Evolutionary conservation across 30 jellyfish, hydroid and myxozoan genomes (phyloP), one percentile per base, ranked within the genome.

Genomic region (Aurelia sp.): DNA sequence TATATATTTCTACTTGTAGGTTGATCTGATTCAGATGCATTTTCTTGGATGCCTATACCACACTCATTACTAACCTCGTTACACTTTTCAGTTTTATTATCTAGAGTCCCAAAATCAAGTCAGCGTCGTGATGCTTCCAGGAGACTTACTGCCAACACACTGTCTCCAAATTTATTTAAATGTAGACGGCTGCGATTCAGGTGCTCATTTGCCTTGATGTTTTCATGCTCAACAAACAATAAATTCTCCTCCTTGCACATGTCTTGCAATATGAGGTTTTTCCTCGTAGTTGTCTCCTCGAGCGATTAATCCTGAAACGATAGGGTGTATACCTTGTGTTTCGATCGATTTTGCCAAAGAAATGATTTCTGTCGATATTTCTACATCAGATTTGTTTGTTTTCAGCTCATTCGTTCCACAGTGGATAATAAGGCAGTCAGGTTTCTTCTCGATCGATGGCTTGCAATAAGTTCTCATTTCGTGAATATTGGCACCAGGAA

Each of bases 211-310:
- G 68, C 83, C 67, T 72, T 72, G 6, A 72, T 72, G 83, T 72
- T 72, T 40, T 48, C 83, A 72, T 72, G 83, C 68, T 72, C 83
- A 72, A 72, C 83, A 38, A 72, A 48, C 68, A 72, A 35, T 40
- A 72, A 48, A 18, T 72, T 72, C 83, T 72, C 83, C 83, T 72
- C 68, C 61, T 72, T 72, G 71, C 83, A 72, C 83, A 72, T 72
- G 68, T 72, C 83, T 48, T 72, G 68, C 83, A 72, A 44, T 72
- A 72, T 44, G 68, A 72, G 47, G 83, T 72, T 72, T 67, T 67
- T 67, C 63, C 59, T 67, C 59, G 51, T 65, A 20, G 76, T 65
- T 65, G 76, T 65, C 76, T 65, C 76, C 76, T 65, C 76, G 76
- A n/a, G 76, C 48, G 48, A 65, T 65, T 30, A 65, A 65, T 65